A percentile compares a stretch with the other conserved stretches of the same genome.
Evolutionary conservation across 2,113 vertebrate genomes (phyloP).

Genomic region (Pollimyrus isidori): DNA sequence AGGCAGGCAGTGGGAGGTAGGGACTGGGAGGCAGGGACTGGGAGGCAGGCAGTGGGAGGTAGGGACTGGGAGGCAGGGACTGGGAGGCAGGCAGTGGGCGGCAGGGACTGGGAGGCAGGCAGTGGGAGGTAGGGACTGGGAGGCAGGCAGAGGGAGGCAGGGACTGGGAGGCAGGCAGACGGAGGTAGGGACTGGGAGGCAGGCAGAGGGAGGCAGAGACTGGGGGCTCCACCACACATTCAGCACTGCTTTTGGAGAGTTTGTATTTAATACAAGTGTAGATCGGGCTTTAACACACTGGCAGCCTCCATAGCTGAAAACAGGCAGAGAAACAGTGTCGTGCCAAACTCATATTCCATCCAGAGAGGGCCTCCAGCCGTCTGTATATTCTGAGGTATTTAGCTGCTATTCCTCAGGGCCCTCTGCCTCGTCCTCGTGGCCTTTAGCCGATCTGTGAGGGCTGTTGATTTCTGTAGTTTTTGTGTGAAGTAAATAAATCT

Average conservation of each 20-base stretch:
- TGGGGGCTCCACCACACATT: background rate
- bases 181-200: background rate
- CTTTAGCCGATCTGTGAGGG: background rate
- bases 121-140: too few species aligned
- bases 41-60: background rate
- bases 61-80: too few species aligned
- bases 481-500: background rate
- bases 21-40: too few species aligned
- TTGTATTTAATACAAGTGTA: background rate
- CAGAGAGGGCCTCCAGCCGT: slow-evolving; percentile 8
- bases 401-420: background rate
- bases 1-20: background rate
- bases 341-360: background rate
- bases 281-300: background rate
- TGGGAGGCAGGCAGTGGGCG: background rate
- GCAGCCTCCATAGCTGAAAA: background rate
- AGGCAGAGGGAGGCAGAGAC: background rate
- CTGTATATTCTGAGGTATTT: background rate
- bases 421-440: background rate
- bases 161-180: too few species aligned
- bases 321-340: background rate
- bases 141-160: background rate
- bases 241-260: background rate
- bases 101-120: background rate
- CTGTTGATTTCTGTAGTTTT: background rate